Evolutionary conservation across 2,888 invertebrate species (phyloP), one percentile per base, ranked within the genome.

Genomic region (Habrosyne pyritoides): DNA sequence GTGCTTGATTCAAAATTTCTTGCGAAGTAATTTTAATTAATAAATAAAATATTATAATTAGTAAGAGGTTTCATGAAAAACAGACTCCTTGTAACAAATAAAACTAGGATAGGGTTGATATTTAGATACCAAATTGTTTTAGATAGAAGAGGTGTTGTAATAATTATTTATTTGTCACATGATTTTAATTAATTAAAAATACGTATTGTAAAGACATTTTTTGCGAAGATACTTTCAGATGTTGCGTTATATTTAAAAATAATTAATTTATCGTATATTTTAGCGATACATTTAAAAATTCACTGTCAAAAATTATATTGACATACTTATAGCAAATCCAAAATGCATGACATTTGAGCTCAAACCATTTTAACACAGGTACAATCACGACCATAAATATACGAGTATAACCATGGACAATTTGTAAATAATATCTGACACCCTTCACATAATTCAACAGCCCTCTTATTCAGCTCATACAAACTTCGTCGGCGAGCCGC

Each of bases 111-210:
- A 46, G 21, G 10, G 1, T 24, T 48, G 36, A 24, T 14, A 24
- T 26, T 48, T 18, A 26, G 8, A 14, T 26, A 26, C 26, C 6
- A 26, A 49, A 28, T 14, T 73, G 69, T 73, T 69, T 64, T 78
- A 78, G 79, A 67, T 69, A 79, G 77, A 66, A 62, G 55, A 55
- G n/a, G 26, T 26, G 47, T 47, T 47, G 12, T 47, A 47, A 21
- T 18, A 10, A 24, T 22, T 24, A 21, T 12, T 21, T 48, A 47
- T 21, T 28, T 10, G 10, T 28, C 10, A 28, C 6, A 28, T 28
- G 10, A 28, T 28, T 28, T 7, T 10, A 28, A 30, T 4, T 2
- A 2, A 30, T 47, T 14, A 4, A 10, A 64, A 55, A 56, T 64
- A 59, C 49, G 46, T 21, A 30, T 30, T 30, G n/a, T 30, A 30